These are phyloP conservation scores for Neoaliturus tenellus DNA, from an alignment of 2,888 invertebrate species.

Conservation along the genomic window DNA sequence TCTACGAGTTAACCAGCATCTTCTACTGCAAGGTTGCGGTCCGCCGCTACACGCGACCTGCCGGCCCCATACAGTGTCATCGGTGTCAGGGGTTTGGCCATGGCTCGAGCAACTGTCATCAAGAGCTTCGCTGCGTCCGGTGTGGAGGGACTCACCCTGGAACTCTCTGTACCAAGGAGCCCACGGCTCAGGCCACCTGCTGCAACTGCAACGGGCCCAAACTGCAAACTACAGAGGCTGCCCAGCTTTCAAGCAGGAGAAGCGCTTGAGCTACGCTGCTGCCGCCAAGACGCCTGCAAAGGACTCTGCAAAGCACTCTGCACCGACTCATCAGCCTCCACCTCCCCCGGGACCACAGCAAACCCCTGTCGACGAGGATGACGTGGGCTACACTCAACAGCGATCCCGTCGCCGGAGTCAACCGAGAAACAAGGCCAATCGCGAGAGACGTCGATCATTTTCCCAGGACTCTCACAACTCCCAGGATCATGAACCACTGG, in stretches of 20 bases:
- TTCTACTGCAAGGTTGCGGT: not conserved
- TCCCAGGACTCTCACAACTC: not conserved
- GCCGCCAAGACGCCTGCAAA: too few relatives aligned
- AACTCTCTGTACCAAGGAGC: not conserved
- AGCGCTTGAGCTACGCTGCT: not conserved
- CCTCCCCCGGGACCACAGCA: not conserved
- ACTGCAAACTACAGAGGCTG: constrained; percentile 1
- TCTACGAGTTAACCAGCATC: too few relatives aligned
- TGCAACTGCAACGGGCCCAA: not conserved
- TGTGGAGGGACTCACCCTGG: not conserved
- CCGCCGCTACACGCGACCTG: not conserved
- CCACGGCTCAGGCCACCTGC: not conserved
- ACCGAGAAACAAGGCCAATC: not conserved
- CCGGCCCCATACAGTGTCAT: not conserved
- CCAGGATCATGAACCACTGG: not conserved
- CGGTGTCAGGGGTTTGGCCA: not conserved
- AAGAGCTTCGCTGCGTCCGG: not conserved
- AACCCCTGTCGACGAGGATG: not conserved
- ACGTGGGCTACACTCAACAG: not conserved
- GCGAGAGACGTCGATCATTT: not conserved
- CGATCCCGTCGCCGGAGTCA: not conserved
- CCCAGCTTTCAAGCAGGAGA: not conserved
- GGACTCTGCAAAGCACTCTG: not conserved
- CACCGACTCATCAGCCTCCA: not conserved
- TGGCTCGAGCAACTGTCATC: not conserved